Conservation (phyloP, 2,113 vertebrate species). For the Platycercus adscitus region DNA sequence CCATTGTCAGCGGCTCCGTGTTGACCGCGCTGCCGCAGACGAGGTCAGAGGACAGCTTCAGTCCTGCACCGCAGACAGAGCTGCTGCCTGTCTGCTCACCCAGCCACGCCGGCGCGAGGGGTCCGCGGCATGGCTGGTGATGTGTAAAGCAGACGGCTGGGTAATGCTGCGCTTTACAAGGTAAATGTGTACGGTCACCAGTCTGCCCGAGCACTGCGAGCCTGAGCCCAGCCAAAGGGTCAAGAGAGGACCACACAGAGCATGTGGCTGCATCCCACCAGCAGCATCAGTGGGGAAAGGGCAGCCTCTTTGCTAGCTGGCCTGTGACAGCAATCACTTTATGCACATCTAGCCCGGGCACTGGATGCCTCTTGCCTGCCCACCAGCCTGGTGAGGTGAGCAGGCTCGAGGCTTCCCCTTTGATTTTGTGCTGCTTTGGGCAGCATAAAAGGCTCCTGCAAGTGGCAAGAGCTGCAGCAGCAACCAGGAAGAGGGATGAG, state of each 20-base stretch:
- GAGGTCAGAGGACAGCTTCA: neutral
- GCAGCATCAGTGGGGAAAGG: neutral
- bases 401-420: neutral
- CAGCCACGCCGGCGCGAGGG: accelerated
- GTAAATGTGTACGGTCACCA: accelerated
- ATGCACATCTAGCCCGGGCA: neutral
- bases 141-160: neutral
- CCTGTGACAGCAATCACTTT: neutral
- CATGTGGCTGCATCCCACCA: accelerated
- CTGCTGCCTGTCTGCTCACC: neutral
- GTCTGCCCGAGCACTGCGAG: neutral
- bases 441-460: neutral
- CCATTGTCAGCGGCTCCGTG: neutral
- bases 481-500: neutral
- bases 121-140: neutral
- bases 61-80: neutral
- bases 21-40: accelerated
- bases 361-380: accelerated
- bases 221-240: neutral
- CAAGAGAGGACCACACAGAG: neutral
- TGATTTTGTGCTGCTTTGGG: neutral
- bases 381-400: neutral
- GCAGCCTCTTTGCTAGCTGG: neutral
- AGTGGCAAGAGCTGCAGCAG: neutral
- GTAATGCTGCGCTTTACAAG: neutral